Percentiles rank a stretch among this genome's conserved stretches.
Evolutionary conservation across 2,797 vertebrate species (phyloP).

Genomic region (Pipistrellus pygmaeus): DNA sequence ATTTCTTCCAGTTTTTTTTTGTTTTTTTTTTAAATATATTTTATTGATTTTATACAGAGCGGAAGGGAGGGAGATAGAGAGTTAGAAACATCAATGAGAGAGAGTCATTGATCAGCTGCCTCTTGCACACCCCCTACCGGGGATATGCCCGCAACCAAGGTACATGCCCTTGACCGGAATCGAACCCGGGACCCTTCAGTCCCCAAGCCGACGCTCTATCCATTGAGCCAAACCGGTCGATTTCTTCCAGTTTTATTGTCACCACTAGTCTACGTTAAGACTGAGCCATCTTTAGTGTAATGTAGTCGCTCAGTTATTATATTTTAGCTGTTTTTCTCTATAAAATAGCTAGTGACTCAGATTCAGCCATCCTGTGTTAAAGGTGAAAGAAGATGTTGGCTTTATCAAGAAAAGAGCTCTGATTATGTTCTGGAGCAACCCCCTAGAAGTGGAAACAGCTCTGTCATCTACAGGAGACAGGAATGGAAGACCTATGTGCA

Average conservation of each 20-base stretch:
- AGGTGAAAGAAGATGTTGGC: slow-evolving; percentile 45
- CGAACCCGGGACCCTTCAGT: too few relatives aligned
- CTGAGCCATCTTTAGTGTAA: neutral
- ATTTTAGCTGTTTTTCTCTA: neutral
- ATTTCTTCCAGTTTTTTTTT: slow-evolving; percentile 45
- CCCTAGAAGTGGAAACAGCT: neutral
- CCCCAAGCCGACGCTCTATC: too few relatives aligned
- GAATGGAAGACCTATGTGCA: neutral
- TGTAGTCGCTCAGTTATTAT: neutral
- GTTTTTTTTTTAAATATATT: too few relatives aligned
- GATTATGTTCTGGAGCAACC: neutral
- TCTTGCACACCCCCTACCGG: too few relatives aligned
- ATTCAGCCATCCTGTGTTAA: neutral
- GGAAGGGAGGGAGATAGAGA: too few relatives aligned
- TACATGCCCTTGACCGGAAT: too few relatives aligned
- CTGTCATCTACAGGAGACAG: neutral
- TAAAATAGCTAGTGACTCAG: neutral
- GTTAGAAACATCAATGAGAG: too few relatives aligned
- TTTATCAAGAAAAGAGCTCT: neutral
- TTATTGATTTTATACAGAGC: too few relatives aligned
- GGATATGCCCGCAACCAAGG: too few relatives aligned
- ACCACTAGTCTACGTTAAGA: neutral
- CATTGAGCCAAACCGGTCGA: too few relatives aligned
- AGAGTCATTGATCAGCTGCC: too few relatives aligned
- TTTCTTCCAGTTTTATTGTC: slow-evolving; percentile 45